These are phyloP conservation scores for Aythya baeri DNA, from an alignment of 2,113 vertebrate species.

Conservation along the genomic window DNA sequence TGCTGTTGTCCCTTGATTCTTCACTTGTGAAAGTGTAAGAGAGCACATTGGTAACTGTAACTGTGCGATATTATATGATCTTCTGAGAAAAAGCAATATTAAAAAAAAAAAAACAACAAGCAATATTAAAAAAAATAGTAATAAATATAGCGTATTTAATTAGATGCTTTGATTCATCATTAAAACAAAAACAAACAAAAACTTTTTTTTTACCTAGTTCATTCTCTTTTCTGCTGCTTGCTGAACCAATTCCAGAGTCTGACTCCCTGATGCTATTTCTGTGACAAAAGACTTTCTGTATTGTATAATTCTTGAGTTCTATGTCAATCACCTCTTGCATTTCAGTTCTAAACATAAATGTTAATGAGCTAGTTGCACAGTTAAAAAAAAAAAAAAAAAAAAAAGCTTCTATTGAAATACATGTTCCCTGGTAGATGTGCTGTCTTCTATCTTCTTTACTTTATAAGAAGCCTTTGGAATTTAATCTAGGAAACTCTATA, in stretches of 20 bases:
- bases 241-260: not conserved
- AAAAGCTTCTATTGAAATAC: not conserved
- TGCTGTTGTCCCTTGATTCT: not conserved
- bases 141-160: not conserved
- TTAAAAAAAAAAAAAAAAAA: conserved; percentile 2
- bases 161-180: not conserved
- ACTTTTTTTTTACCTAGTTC: not conserved
- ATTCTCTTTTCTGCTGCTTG: not conserved
- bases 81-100: not conserved
- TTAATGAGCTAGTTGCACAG: conserved; percentile 31
- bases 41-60: not conserved
- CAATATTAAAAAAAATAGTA: not conserved
- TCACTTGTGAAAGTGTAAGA: not conserved
- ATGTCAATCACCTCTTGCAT: conserved; percentile 17
- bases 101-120: not conserved
- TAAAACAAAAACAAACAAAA: not conserved
- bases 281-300: conserved; percentile 10
- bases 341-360: conserved; percentile 33
- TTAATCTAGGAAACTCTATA: not conserved
- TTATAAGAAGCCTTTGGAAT: not conserved
- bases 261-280: conserved; percentile 4
- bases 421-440: not conserved
- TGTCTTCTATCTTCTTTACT: not conserved
- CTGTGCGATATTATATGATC: not conserved
- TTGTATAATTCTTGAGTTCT: conserved; percentile 3